Base-by-base conservation (phyloP, 2,888 invertebrate genomes). In the Amiota minor region DNA sequence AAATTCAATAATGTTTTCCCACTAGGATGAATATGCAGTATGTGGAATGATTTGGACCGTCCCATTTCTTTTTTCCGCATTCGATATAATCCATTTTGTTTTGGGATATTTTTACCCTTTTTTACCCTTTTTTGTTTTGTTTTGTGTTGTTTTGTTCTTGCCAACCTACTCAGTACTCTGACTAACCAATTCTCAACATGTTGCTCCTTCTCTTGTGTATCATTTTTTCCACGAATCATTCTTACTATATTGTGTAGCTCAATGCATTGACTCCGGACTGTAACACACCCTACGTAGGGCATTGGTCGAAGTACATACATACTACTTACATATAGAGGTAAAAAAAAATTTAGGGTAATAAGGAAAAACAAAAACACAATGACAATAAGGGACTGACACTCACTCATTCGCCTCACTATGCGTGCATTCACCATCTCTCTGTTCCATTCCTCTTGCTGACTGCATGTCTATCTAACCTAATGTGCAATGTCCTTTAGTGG, bases 271-370 rank as follows among this genome's bases (percentile, higher is more conserved):
- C 50, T 64, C 49, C 46, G 46, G 16, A 55, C 11, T 47, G 71
- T 23, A 61, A 67, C 72, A 72, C 72, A 72, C 72, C 72, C 72
- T 72, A 67, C 65, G 14, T 65, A 46, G 72, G 72, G 56, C 72
- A 72, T 72, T 72, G 72, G 72, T 65, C 65, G 49, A 67, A 35
- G 50, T 18, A 20, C 11, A n/a, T 50, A 9, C n/a, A 20, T 3
- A 9, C n/a, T 20, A 18, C 49, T 20, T 18, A 67, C 11, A 67
- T 16, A 49, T 47, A 65, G 35, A 0, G 11, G 50, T 50, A 68
- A 50, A 68, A 11, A 62, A 64, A 71, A 50, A 49, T 18, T 49
- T 12, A 50, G 49, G 49, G 53, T 50, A 46, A 62, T 46, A 71
- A 62, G 55, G 55, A 70, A 16, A 20, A 45, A 12, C 10, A 50